Conservation (phyloP, 2,113 vertebrate species). For the Tachysurus fulvidraco region DNA sequence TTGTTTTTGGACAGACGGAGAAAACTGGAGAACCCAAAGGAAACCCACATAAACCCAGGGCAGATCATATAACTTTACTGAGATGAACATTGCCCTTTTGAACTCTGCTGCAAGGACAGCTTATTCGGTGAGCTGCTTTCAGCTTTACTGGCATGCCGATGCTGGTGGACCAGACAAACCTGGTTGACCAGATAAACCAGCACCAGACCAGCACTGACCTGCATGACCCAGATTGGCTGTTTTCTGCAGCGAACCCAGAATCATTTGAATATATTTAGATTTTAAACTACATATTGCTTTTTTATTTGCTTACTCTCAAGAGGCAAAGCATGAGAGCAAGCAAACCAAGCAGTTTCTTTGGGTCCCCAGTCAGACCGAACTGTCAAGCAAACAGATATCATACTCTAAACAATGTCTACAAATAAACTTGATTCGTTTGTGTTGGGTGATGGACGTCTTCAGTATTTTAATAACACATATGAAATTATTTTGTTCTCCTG, state of each 20-base stretch:
- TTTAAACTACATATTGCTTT: background rate
- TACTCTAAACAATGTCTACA: background rate
- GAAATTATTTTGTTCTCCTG: background rate
- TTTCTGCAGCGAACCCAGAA: background rate
- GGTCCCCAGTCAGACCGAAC: background rate
- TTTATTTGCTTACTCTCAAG: slow-evolving; percentile 12
- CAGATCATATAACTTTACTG: background rate
- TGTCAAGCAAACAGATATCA: background rate
- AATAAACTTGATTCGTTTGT: background rate
- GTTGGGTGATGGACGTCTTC: background rate
- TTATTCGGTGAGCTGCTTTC: background rate
- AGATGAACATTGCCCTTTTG: background rate
- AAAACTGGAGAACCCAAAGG: background rate
- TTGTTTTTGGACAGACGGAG: background rate
- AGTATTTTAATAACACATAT: background rate
- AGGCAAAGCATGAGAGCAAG: background rate
- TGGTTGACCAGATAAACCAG: background rate
- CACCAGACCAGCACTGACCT: background rate
- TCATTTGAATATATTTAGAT: background rate
- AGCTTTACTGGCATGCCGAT: background rate
- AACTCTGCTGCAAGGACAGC: background rate
- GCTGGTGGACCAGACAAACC: background rate
- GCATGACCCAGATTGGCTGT: background rate
- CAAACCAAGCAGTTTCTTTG: background rate
- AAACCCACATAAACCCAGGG: background rate